Evolutionary conservation across 2,797 vertebrate genomes (phyloP).

Genomic region (Choloepus didactylus): DNA sequence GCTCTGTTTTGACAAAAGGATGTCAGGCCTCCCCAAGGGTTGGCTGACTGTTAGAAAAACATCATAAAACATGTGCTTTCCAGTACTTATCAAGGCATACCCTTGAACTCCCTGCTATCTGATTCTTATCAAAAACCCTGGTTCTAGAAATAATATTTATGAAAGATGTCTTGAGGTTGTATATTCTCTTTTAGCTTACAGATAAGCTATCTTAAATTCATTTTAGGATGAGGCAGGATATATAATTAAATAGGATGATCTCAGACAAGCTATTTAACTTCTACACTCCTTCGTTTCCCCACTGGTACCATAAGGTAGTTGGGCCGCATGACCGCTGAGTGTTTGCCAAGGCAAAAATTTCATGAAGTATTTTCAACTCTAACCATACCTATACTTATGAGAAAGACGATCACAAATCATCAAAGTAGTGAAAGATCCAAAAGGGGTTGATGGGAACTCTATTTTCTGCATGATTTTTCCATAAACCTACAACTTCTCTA

Average conservation of each 20-base stretch:
- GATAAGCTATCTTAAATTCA: neutral
- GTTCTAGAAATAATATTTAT: neutral
- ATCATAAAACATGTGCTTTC: too few relatives aligned
- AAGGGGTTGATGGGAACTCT: too few relatives aligned
- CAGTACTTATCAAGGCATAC: neutral
- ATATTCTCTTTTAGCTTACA: neutral
- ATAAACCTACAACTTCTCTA: too few relatives aligned
- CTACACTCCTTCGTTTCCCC: neutral
- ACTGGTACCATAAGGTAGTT: neutral
- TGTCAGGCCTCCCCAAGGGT: neutral
- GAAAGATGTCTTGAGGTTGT: neutral
- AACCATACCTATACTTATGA: neutral
- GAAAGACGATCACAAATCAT: neutral
- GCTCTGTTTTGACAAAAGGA: neutral
- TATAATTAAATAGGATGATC: neutral
- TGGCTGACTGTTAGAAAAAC: neutral
- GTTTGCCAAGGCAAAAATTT: neutral
- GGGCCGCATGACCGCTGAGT: neutral
- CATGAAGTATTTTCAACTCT: neutral
- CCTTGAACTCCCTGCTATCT: neutral
- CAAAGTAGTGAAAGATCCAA: neutral
- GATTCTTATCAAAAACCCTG: slow-evolving; percentile 16
- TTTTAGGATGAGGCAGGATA: neutral
- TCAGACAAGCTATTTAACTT: slow-evolving; percentile 17
- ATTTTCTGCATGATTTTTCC: too few relatives aligned